Conservation (phyloP, 1,140 invertebrate species). For the Apis laboriosa region DNA sequence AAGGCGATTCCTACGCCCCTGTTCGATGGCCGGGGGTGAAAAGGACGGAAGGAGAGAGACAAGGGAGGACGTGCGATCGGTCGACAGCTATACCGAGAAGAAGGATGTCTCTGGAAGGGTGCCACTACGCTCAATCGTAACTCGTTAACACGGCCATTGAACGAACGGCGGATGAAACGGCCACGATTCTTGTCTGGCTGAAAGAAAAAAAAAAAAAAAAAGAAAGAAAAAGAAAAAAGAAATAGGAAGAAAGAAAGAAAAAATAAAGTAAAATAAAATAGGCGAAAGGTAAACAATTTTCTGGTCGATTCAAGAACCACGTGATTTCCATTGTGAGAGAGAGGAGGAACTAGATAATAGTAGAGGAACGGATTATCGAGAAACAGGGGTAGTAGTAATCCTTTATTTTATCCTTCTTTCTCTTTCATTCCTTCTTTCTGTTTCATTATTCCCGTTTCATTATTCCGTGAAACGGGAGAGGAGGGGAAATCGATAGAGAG, state of each 20-base stretch:
- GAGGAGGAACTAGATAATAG: not conserved
- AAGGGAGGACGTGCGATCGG: constrained; percentile 30
- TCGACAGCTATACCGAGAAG: constrained; percentile 17
- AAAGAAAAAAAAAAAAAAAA: not conserved
- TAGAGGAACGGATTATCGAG: not conserved
- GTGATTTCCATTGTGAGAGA: constrained; percentile 14
- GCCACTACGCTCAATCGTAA: constrained; percentile 55
- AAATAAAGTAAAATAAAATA: not conserved
- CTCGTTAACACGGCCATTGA: constrained; percentile 63
- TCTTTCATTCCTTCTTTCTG: too few species aligned
- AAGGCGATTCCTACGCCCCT: constrained; percentile 17
- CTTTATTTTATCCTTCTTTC: not conserved
- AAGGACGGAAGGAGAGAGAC: constrained; percentile 26
- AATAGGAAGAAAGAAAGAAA: not conserved
- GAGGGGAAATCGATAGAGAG: not conserved
- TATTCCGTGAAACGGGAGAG: not conserved
- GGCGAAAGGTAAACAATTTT: constrained; percentile 31
- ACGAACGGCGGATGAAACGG: constrained; percentile 8
- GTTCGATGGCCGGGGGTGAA: constrained; percentile 3
- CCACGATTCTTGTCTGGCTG: not conserved
- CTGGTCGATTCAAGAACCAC: not conserved
- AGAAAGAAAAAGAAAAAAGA: not conserved
- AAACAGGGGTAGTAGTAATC: not conserved
- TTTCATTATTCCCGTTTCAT: not conserved
- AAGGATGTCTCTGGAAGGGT: constrained; percentile 38